Conservation (phyloP, 1,140 invertebrate species). For the Atta colombica region DNA sequence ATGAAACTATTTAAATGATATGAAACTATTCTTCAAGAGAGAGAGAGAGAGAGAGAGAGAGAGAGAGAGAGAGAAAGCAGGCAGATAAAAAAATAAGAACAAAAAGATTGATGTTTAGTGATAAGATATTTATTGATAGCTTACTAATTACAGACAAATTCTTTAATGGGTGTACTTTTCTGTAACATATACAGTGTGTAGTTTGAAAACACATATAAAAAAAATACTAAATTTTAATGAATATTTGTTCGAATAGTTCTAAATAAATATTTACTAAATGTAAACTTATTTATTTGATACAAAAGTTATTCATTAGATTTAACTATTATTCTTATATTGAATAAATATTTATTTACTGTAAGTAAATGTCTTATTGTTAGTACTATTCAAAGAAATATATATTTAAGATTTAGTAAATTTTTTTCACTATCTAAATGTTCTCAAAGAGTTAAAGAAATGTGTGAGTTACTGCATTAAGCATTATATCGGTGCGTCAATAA, state of each 20-base stretch:
- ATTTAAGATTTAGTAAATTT: too few species aligned
- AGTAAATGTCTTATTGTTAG: too few species aligned
- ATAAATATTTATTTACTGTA: too few species aligned
- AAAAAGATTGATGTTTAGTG: conserved; percentile 23
- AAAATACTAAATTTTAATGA: too few species aligned
- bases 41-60: too few species aligned
- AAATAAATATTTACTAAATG: too few species aligned
- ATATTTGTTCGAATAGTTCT: too few species aligned
- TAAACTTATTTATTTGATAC: too few species aligned
- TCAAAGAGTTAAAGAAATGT: conserved; percentile 14
- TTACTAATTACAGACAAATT: conserved; percentile 17
- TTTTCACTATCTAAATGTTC: not conserved
- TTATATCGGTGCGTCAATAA: conserved; percentile 27
- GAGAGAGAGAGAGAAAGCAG: not conserved
- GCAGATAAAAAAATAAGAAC: conserved; percentile 39
- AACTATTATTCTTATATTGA: too few species aligned
- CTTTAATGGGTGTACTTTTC: not conserved
- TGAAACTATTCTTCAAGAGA: not conserved
- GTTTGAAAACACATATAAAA: conserved; percentile 9
- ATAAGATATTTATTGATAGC: conserved; percentile 32
- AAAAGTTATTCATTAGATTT: too few species aligned
- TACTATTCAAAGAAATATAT: too few species aligned
- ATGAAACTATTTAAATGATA: not conserved
- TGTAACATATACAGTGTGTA: not conserved
- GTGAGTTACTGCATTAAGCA: conserved; percentile 36